Evolutionary conservation across 2,113 vertebrate genomes (phyloP).

Genomic region (Lontra canadensis): DNA sequence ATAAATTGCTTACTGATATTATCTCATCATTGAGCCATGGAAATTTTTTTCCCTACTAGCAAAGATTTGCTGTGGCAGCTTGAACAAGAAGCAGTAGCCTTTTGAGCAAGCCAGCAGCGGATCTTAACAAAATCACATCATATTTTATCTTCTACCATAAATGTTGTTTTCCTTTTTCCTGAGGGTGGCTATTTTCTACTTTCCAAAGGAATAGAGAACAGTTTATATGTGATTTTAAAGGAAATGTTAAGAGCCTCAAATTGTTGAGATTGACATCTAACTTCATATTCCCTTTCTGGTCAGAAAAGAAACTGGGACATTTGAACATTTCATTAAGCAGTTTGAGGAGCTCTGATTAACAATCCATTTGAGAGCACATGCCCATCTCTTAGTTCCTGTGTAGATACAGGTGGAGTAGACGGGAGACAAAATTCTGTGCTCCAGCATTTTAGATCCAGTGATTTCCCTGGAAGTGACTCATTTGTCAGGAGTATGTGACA

Average conservation of each 20-base stretch:
- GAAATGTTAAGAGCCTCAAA: background rate
- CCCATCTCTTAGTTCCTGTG: background rate
- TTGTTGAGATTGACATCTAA: slow-evolving; percentile 22
- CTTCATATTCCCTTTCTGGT: slow-evolving; percentile 42
- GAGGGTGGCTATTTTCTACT: slow-evolving; percentile 27
- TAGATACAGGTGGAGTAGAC: no score
- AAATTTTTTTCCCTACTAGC: background rate
- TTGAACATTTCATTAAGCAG: background rate
- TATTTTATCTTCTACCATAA: slow-evolving; percentile 52
- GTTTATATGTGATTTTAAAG: slow-evolving; percentile 31
- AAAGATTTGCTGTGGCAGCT: slow-evolving; percentile 1
- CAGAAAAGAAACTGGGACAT: slow-evolving; percentile 19
- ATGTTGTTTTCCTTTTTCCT: slow-evolving; percentile 53
- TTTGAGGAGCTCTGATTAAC: background rate
- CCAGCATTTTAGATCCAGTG: background rate
- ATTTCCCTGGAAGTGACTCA: background rate
- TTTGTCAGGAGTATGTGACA: background rate
- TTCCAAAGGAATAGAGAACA: background rate
- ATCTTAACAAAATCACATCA: slow-evolving; percentile 51
- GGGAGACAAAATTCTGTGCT: background rate
- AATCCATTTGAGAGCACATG: background rate
- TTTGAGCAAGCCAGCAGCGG: background rate
- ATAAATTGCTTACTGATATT: slow-evolving; percentile 70
- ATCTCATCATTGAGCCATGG: slow-evolving; percentile 50
- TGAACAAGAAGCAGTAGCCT: slow-evolving; percentile 22